phyloP scores from a whole-genome alignment of 2,797 vertebrate genomes.

The Acrocephalus scirpaceus region DNA sequence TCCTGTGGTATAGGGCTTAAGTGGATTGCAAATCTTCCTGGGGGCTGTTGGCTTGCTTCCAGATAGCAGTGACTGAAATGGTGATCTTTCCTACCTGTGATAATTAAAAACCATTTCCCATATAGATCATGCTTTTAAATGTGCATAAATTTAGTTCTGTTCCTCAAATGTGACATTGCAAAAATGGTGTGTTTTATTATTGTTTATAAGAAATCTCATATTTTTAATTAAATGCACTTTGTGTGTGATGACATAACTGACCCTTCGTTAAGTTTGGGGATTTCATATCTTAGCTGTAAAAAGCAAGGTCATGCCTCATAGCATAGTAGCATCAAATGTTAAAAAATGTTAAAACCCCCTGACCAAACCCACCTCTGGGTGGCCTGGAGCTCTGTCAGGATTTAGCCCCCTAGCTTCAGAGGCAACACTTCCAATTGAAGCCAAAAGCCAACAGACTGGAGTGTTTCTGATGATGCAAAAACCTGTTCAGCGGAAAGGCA shows the following conservation, averaged over 20 bases:
- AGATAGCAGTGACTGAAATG: background rate
- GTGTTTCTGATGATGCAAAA: background rate
- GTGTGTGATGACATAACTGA: background rate
- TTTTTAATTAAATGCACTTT: background rate
- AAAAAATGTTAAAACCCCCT: background rate
- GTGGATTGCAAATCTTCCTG: background rate
- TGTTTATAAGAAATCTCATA: background rate
- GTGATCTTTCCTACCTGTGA: background rate
- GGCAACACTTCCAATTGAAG: background rate
- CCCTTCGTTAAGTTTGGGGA: background rate
- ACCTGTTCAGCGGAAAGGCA: background rate
- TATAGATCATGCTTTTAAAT: background rate
- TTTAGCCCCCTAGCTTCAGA: background rate
- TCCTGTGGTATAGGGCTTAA: background rate
- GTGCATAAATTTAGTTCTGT: background rate
- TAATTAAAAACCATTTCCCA: background rate
- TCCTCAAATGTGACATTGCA: background rate
- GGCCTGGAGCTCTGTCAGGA: background rate
- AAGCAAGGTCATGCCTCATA: background rate
- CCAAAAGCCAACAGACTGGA: background rate
- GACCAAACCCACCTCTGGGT: background rate
- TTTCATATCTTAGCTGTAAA: background rate
- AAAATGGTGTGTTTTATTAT: background rate
- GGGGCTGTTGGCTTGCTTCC: background rate
- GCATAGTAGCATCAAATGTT: background rate